A percentile compares a stretch with the other conserved stretches of the same genome.
Conservation (phyloP, 2,888 invertebrate genomes). For the Hypena proboscidalis region DNA sequence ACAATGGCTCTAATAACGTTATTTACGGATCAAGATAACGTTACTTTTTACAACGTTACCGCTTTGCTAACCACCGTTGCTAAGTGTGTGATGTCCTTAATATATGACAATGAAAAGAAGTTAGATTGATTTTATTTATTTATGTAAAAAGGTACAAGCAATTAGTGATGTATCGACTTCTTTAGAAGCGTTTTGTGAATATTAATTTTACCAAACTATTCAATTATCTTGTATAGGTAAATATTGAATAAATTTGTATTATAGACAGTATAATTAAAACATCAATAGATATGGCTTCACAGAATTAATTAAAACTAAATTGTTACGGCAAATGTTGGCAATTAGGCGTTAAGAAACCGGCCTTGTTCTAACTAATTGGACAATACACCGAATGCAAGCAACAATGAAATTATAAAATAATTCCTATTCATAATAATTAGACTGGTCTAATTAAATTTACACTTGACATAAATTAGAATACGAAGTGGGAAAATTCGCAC, state of each 20-base stretch:
- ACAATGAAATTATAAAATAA: conserved; percentile 62
- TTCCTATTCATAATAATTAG: conserved; percentile 63
- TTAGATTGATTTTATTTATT: too few relatives aligned
- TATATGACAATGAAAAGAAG: too few relatives aligned
- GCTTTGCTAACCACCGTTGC: conserved; percentile 17
- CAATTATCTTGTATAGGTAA: too few relatives aligned
- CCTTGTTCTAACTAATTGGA: conserved; percentile 68
- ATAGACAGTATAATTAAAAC: conserved; percentile 28
- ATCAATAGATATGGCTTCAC: conserved; percentile 46
- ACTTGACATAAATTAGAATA: conserved; percentile 75
- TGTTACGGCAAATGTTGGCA: conserved; percentile 54
- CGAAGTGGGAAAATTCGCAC: conserved; percentile 70
- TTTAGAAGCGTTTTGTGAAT: too few relatives aligned
- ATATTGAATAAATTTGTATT: too few relatives aligned
- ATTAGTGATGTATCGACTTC: too few relatives aligned
- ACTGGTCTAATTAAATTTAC: conserved; percentile 63
- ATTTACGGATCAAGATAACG: conserved; percentile 29
- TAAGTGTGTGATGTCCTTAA: too few relatives aligned
- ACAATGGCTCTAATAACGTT: conserved; percentile 40
- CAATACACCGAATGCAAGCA: conserved; percentile 50
- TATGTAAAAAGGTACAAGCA: too few relatives aligned
- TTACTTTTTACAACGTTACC: conserved; percentile 20
- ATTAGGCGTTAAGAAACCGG: conserved; percentile 65
- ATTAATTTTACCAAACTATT: too few relatives aligned
- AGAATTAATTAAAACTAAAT: conserved; percentile 48